phyloP scores from a whole-genome alignment of 2,888 invertebrate genomes.

The Drosophila pseudotalamancana region DNA sequence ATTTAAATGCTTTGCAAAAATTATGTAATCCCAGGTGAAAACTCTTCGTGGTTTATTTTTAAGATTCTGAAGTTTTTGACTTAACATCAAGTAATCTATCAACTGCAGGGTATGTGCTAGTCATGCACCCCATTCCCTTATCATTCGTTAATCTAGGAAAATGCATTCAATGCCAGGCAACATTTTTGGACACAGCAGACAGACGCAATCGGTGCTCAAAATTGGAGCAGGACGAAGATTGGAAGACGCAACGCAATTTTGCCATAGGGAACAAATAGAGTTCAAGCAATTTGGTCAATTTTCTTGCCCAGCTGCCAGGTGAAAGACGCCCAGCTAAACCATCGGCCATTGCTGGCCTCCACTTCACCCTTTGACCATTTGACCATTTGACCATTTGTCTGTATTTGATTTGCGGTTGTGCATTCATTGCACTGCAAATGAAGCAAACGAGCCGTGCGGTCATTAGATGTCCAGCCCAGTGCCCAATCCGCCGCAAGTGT shows the following conservation, averaged over 20 bases:
- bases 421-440: constrained; percentile 74
- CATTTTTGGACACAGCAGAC: constrained; percentile 1
- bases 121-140: background rate
- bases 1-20: too few species aligned
- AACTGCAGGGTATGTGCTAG: background rate
- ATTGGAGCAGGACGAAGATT: background rate
- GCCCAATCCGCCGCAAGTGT: constrained; percentile 24
- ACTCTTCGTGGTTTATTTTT: background rate
- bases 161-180: constrained; percentile 2
- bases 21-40: too few species aligned
- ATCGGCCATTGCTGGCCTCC: background rate
- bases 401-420: constrained; percentile 76
- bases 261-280: constrained; percentile 13
- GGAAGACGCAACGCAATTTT: background rate
- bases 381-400: constrained; percentile 15
- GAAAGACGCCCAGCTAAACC: background rate
- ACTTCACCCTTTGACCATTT: background rate
- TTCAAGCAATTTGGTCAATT: constrained; percentile 13
- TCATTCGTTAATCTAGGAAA: constrained; percentile 1
- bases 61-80: background rate
- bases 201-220: background rate
- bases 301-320: constrained; percentile 21
- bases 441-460: constrained; percentile 75
- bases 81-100: too few species aligned
- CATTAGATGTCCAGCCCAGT: constrained; percentile 58